Percentiles rank a stretch among this genome's conserved stretches.
Evolutionary conservation across 2,888 invertebrate genomes (phyloP).

Genomic region (Agrotis ipsilon): DNA sequence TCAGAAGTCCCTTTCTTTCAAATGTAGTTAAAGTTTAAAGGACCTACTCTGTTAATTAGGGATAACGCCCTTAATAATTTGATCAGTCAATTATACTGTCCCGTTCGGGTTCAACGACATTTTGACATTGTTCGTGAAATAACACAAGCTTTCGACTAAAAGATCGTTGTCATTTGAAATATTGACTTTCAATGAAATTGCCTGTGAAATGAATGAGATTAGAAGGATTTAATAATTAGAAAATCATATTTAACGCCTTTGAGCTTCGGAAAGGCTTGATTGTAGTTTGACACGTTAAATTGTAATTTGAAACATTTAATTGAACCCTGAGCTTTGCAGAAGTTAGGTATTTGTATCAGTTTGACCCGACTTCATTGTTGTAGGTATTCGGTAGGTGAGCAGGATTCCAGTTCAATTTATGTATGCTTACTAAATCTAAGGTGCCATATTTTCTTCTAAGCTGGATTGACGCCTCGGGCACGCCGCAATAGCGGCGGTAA

Average conservation of each 20-base stretch:
- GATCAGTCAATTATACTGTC: conserved; percentile 12
- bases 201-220: conserved; percentile 23
- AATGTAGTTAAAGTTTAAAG: conserved; percentile 6
- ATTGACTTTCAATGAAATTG: conserved; percentile 31
- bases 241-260: background rate
- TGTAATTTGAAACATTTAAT: no score
- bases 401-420: no score
- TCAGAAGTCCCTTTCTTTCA: background rate
- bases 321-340: no score
- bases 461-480: no score
- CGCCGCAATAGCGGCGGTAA: no score
- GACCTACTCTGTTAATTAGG: conserved; percentile 11
- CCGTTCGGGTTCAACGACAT: conserved; percentile 28
- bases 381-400: no score
- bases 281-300: background rate
- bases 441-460: no score
- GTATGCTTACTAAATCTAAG: no score
- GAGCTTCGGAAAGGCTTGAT: background rate
- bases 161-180: conserved; percentile 28
- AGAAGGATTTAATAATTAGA: conserved; percentile 5
- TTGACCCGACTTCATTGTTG: no score
- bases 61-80: conserved; percentile 18
- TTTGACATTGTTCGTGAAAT: conserved; percentile 33
- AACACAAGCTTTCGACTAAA: background rate
- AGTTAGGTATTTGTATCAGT: no score